Percentiles rank a stretch among this genome's conserved stretches.
Conservation (phyloP, 2,113 vertebrate species). For the Rhinolophus sinicus region DNA sequence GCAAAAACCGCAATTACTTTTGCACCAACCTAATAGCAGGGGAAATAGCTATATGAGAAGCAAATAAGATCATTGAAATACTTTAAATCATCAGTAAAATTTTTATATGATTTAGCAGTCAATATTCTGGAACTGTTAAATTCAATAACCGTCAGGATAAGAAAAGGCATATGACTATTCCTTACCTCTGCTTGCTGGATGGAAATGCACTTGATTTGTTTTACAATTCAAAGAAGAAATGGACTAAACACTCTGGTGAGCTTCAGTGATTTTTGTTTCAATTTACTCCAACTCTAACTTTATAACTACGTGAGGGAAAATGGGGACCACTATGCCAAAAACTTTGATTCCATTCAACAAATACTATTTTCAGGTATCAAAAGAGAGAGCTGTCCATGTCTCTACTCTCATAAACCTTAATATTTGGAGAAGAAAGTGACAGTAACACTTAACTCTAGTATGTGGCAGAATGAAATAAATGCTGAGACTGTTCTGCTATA, state of each 20-base stretch:
- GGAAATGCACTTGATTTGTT: neutral
- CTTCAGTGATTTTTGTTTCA: neutral
- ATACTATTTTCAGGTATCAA: neutral
- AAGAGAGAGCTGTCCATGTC: neutral
- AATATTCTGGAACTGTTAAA: neutral
- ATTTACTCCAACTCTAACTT: neutral
- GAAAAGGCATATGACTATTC: neutral
- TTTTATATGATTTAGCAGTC: neutral
- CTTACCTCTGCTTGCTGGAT: neutral
- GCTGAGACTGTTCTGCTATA: neutral
- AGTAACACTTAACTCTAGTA: neutral
- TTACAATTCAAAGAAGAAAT: neutral
- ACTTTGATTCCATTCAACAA: neutral
- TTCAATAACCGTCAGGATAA: neutral
- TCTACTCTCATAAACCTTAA: neutral
- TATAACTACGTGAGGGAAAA: neutral
- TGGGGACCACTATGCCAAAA: neutral
- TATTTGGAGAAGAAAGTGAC: neutral
- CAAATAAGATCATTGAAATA: neutral
- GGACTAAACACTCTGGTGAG: neutral
- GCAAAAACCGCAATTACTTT: too few relatives aligned
- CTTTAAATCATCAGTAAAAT: neutral
- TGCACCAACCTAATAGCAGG: neutral
- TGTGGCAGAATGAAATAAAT: rapidly evolving
- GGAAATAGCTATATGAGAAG: neutral